These are phyloP conservation scores for Lutjanus campechanus DNA, from an alignment of 2,797 vertebrate genomes.

Conservation along the genomic window DNA sequence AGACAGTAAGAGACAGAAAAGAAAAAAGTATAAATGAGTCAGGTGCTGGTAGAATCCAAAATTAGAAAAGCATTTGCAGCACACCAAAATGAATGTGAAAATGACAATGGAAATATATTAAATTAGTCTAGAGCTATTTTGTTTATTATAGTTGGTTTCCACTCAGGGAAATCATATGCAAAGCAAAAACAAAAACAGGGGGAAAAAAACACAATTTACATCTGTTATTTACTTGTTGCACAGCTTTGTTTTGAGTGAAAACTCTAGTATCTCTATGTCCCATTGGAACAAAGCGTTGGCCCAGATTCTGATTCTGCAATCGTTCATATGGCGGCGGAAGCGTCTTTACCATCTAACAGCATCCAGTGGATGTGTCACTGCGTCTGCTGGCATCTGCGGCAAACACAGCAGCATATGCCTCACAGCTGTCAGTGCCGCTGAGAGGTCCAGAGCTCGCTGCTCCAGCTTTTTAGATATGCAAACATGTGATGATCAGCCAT, in stretches of 20 bases:
- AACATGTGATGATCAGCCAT: conserved; percentile 31
- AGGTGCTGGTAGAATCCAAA: neutral
- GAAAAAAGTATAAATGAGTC: neutral
- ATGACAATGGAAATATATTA: neutral
- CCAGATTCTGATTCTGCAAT: conserved; percentile 1
- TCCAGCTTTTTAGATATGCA: conserved; percentile 54
- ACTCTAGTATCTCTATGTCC: neutral
- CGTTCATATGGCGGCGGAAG: neutral
- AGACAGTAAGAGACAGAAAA: neutral
- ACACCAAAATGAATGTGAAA: neutral
- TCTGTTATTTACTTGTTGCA: neutral
- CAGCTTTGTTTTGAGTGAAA: neutral
- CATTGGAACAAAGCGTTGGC: neutral
- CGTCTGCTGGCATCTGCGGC: conserved; percentile 35
- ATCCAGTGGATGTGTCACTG: conserved; percentile 24
- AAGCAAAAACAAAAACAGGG: neutral
- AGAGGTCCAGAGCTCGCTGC: conserved; percentile 43
- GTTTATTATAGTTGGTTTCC: neutral
- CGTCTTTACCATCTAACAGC: neutral
- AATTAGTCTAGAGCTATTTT: neutral
- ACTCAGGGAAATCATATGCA: neutral
- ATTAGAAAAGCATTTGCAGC: neutral
- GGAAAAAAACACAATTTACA: neutral
- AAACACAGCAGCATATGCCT: conserved; percentile 54
- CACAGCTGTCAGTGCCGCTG: conserved; percentile 57